A percentile compares a stretch with the other conserved stretches of the same genome.
Conservation (phyloP, 2,113 vertebrate genomes). For the Anseranas semipalmata region DNA sequence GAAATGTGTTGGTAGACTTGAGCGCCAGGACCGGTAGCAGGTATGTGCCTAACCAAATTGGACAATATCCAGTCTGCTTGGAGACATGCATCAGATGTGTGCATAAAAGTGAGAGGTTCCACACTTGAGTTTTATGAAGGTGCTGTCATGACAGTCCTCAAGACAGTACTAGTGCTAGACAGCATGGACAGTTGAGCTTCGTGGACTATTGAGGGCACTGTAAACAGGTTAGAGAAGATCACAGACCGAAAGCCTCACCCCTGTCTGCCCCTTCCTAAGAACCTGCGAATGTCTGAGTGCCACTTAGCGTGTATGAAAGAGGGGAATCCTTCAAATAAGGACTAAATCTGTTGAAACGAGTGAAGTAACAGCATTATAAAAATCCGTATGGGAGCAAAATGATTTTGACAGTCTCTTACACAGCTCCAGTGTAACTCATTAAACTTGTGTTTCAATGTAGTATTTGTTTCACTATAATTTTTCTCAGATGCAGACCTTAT, state of each 20-base stretch:
- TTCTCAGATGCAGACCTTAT: conserved; percentile 39
- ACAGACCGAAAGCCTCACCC: neutral
- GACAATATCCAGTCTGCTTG: neutral
- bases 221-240: neutral
- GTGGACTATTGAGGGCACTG: fast-evolving
- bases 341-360: neutral
- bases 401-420: neutral
- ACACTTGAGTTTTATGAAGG: fast-evolving
- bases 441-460: conserved; percentile 18
- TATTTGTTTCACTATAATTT: conserved; percentile 37
- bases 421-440: neutral
- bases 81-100: neutral
- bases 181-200: neutral
- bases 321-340: neutral
- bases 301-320: neutral
- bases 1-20: neutral
- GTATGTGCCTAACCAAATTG: neutral
- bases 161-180: neutral
- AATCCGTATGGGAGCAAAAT: neutral
- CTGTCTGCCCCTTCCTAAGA: fast-evolving
- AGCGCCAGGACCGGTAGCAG: neutral
- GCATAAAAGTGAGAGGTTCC: neutral
- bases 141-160: neutral
- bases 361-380: neutral
- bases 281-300: neutral